A percentile compares a stretch with the other conserved stretches of the same genome.
Evolutionary conservation across 2,113 vertebrate species (phyloP).

Genomic region (Micromys minutus): DNA sequence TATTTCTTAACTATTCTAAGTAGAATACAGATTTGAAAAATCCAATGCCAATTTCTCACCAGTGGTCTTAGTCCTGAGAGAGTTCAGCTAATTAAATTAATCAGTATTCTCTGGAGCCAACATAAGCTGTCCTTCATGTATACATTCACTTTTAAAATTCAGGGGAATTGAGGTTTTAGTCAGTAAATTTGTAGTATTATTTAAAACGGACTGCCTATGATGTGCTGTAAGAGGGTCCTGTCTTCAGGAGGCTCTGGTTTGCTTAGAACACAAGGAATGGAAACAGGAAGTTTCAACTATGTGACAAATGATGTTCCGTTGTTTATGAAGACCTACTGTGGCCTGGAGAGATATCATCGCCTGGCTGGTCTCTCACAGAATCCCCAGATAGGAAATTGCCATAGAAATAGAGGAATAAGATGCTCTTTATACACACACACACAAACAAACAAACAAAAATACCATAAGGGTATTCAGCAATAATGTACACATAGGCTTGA

Average conservation of each 20-base stretch:
- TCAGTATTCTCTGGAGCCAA: neutral
- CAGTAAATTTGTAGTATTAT: constrained; percentile 15
- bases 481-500: neutral
- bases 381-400: neutral
- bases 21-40: neutral
- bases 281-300: neutral
- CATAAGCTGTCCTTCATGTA: neutral
- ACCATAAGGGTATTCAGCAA: neutral
- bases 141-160: neutral
- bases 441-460: too few species aligned
- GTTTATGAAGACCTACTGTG: neutral
- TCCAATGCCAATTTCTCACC: neutral
- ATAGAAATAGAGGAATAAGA: neutral
- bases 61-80: neutral
- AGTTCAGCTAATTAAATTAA: constrained; percentile 8
- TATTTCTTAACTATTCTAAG: constrained; percentile 16
- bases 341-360: neutral
- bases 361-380: neutral
- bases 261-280: neutral
- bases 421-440: neutral
- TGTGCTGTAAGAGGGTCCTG: neutral
- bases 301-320: neutral
- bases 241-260: neutral
- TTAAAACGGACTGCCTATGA: neutral
- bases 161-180: neutral